Percentiles rank a stretch among this genome's conserved stretches.
Evolutionary conservation across 2,113 vertebrate genomes (phyloP).

Genomic region (Calonectris borealis): DNA sequence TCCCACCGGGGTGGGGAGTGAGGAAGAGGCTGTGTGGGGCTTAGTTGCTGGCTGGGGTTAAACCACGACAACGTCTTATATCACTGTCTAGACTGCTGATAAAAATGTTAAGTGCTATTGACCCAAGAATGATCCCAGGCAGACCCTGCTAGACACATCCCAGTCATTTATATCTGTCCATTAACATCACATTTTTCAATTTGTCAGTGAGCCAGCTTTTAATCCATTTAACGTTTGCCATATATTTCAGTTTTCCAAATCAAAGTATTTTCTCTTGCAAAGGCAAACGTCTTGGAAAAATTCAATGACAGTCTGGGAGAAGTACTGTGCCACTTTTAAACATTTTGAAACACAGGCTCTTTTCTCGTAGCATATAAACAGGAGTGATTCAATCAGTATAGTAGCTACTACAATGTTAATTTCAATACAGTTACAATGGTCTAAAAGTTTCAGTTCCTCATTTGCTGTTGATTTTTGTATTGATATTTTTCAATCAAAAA

Average conservation of each 20-base stretch:
- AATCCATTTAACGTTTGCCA: constrained; percentile 1
- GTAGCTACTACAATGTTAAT: neutral
- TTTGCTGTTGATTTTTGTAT: neutral
- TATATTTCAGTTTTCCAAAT: neutral
- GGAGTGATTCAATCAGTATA: neutral
- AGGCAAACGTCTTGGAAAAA: neutral
- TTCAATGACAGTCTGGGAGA: neutral
- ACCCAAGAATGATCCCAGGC: constrained; percentile 12
- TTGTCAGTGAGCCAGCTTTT: neutral
- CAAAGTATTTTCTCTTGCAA: neutral
- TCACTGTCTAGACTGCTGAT: constrained; percentile 38
- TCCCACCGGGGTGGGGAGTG: too few relatives aligned
- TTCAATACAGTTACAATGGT: neutral
- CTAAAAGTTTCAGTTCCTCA: neutral
- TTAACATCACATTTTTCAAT: constrained; percentile 13
- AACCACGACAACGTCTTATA: neutral
- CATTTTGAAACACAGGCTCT: neutral
- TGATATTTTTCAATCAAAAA: neutral
- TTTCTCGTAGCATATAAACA: neutral
- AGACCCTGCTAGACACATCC: neutral
- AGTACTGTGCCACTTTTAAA: neutral
- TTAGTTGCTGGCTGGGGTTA: too few relatives aligned
- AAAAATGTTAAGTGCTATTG: constrained; percentile 47
- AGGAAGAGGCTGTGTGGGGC: too few relatives aligned
- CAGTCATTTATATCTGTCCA: neutral